Evolutionary conservation across 1,140 invertebrate genomes (phyloP), one percentile per base, ranked within the genome.

Genomic region (Bombus waltoni): DNA sequence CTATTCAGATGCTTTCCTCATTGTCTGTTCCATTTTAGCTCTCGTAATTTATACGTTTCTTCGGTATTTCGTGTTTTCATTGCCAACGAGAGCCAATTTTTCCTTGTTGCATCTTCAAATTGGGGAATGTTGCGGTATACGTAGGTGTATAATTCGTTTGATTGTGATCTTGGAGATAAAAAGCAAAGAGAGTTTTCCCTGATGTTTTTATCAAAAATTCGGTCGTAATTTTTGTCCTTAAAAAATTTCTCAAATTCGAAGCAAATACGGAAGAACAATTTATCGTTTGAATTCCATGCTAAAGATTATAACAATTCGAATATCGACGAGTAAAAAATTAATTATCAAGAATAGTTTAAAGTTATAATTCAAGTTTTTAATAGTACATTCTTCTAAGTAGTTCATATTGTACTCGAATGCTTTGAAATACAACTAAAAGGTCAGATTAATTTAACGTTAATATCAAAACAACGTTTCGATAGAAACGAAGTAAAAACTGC

Each of bases 11-110:
- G 6, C 38, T 9, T 62, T 42, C 38, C 42, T 38, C 42, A 42
- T 77, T 77, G 32, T 5, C 74, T 78, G 59, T 66, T 78, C 59
- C 3, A 44, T 4, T 35, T 66, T n/a, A 11, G n/a, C 32, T 25
- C 2, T 11, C n/a, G 22, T 66, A 78, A 44, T 18, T 65, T 15
- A 40, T n/a, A n/a, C 32, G 78, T 35, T 40, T n/a, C 62, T 53
- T 53, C 5, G 18, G 18, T 22, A 28, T 53, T 38, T 80, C 65
- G 66, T 18, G 25, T n/a, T 80, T 70, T 71, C 78, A 53, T 80
- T 35, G n/a, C 65, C 22, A 38, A 13, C 40, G 28, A 32, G 8
- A 38, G 44, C 44, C 42, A 40, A 44, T 32, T 35, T n/a, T 35
- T 53, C 65, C 13, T 5, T 25, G 18, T 25, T 25, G 22, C 18